Evolutionary conservation across 2,113 vertebrate species (phyloP).

Genomic region (Morone chrysops): DNA sequence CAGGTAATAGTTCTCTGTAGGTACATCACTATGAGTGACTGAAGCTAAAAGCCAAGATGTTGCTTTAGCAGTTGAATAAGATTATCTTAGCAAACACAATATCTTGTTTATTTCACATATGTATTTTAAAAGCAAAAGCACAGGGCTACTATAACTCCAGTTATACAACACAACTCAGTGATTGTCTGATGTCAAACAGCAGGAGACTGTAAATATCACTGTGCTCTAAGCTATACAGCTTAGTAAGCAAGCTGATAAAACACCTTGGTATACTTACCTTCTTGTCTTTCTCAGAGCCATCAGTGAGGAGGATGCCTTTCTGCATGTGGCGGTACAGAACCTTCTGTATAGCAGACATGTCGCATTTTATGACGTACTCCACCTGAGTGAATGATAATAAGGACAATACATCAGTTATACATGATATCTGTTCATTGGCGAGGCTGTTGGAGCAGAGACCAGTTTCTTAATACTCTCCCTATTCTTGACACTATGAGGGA

Average conservation of each 20-base stretch:
- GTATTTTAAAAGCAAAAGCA: neutral
- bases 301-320: constrained; percentile 98
- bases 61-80: neutral
- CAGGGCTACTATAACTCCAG: neutral
- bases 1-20: neutral
- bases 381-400: constrained; percentile 83
- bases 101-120: neutral
- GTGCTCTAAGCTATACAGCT: neutral
- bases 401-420: neutral
- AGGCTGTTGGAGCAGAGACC: neutral
- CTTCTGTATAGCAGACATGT: constrained; percentile 99
- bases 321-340: constrained; percentile 99
- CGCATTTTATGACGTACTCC: constrained; percentile 98
- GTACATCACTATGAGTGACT: neutral
- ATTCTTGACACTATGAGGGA: neutral
- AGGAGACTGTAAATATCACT: neutral
- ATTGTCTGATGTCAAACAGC: constrained; percentile 8
- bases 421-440: neutral
- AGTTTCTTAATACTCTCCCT: neutral
- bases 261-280: constrained; percentile 84
- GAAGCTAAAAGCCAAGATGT: neutral
- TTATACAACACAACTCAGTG: neutral
- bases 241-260: neutral
- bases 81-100: neutral
- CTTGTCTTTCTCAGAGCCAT: constrained; percentile 98